Evolutionary conservation across 2,113 vertebrate genomes (phyloP), one percentile per base, ranked within the genome.

Genomic region (Balaeniceps rex): DNA sequence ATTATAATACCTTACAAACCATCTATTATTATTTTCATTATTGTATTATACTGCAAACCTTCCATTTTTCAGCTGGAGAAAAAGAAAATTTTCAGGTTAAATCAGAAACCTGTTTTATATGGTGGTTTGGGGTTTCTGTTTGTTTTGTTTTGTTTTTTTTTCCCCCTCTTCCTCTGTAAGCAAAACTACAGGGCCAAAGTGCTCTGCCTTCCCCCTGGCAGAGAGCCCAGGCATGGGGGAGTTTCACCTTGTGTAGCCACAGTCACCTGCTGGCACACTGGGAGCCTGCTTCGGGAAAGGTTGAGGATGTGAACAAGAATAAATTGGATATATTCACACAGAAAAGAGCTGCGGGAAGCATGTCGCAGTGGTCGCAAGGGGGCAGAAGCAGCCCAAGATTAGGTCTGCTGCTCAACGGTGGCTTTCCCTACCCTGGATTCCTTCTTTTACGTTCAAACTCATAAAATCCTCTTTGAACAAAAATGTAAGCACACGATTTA

Each of bases 381-480:
- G 97, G 96, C 96, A 97, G 95, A 84, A 95, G 89, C 65, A 90
- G 52, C 65, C 92, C 38, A 90, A 31, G 40, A 76, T 61, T 68
- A 49, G 16, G 4, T 28, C 55, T 66, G 83, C n/a, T 40, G 47
- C 57, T 29, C 33, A 4, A 10, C 1, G 19, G 16, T 1, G 15
- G 2, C 11, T 76, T 47, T 61, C 22, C 12, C 19, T 28, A 34
- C 12, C 31, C 10, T 26, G 46, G 34, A 9, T 66, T 72, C n/a
- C 29, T 40, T 21, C 9, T 54, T 78, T 42, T 17, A 29, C 5
- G 0, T 38, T 57, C 26, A n/a, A 65, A 54, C 23, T 65, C 26
- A 10, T 40, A 34, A 92, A 87, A 63, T 21, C 6, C 9, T n/a
- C 25, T 88, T 46, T n/a, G 46, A 85, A 64, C 1, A 66, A 69